Conservation (phyloP, 2,888 invertebrate species). For the Mesochorus sp. region DNA sequence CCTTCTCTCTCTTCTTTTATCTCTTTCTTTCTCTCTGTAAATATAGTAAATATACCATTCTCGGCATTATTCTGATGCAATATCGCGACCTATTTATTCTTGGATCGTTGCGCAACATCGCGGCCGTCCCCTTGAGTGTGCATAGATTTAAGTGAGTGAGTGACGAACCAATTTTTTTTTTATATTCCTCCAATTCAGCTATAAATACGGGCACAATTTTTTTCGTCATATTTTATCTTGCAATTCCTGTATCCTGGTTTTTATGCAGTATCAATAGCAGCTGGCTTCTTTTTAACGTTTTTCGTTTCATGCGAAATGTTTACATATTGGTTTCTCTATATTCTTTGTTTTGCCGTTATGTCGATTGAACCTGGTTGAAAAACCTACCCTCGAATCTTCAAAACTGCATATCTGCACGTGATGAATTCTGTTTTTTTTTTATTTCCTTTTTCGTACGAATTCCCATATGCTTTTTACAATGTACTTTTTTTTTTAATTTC, state of each 20-base stretch:
- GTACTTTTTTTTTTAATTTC: slow-evolving; percentile 19
- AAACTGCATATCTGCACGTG: no score
- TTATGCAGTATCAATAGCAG: background rate
- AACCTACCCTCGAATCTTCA: no score
- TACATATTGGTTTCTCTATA: no score
- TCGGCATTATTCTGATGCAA: slow-evolving; percentile 48
- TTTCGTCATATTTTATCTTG: background rate
- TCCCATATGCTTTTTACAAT: no score
- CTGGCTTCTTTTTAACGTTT: no score
- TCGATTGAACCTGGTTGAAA: no score
- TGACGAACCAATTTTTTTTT: background rate
- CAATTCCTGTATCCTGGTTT: no score
- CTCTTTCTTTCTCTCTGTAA: background rate
- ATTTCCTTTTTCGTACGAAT: no score
- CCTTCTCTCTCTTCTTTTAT: background rate
- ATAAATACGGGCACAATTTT: background rate
- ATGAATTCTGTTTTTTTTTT: no score
- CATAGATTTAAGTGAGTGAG: background rate
- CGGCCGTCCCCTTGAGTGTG: background rate
- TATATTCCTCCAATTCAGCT: background rate
- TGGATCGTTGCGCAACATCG: slow-evolving; percentile 36
- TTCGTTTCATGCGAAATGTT: no score
- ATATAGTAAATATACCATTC: slow-evolving; percentile 63
- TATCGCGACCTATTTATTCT: slow-evolving; percentile 60
- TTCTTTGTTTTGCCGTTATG: no score